Percentiles rank a stretch among this genome's conserved stretches.
These are phyloP conservation scores for Cataglyphis altisquamis DNA, from an alignment of 2,888 invertebrate species.

Conservation along the genomic window DNA sequence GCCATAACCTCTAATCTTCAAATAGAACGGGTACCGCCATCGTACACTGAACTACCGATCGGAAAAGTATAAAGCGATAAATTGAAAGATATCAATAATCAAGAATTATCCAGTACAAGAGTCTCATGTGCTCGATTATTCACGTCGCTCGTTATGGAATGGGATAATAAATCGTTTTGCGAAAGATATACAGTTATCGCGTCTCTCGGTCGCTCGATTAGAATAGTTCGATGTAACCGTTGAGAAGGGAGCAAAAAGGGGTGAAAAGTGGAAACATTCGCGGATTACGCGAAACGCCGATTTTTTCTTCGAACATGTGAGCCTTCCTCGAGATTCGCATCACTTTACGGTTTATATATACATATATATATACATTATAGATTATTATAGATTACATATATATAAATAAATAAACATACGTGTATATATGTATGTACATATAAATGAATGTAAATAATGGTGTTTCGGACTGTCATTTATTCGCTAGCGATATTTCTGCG, in stretches of 20 bases:
- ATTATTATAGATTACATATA: not conserved
- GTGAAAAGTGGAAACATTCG: not conserved
- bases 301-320: conserved; percentile 68
- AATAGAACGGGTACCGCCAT: conserved; percentile 20
- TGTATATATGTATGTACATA: conserved; percentile 46
- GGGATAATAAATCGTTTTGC: not conserved
- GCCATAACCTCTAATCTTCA: conserved; percentile 28
- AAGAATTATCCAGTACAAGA: not conserved
- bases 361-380: conserved; percentile 33
- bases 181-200: not conserved
- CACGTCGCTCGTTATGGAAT: conserved; percentile 26
- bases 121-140: conserved; percentile 7
- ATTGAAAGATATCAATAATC: conserved; percentile 2
- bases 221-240: conserved; percentile 18
- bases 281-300: not conserved
- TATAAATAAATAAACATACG: conserved; percentile 1
- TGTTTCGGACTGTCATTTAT: conserved; percentile 69
- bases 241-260: not conserved
- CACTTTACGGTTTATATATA: conserved; percentile 24
- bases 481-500: conserved; percentile 70
- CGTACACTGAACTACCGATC: conserved; percentile 7
- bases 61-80: not conserved
- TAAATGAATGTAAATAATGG: conserved; percentile 71
- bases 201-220: not conserved
- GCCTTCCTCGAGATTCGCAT: conserved; percentile 51